phyloP scores from a whole-genome alignment of 2,888 invertebrate species.

The Elysia crispata region DNA sequence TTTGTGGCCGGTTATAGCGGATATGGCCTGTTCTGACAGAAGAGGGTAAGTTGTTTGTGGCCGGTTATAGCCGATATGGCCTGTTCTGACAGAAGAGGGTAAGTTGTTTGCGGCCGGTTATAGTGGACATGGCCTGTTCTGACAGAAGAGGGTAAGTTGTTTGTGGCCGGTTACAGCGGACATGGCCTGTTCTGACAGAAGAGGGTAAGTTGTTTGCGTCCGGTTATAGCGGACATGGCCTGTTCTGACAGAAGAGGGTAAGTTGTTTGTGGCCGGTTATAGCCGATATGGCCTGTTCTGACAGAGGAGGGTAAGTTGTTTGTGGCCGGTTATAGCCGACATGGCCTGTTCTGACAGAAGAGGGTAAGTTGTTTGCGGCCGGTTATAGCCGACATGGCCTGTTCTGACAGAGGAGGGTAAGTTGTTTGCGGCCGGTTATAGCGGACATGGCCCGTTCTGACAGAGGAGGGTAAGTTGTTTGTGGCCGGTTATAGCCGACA shows the following conservation, averaged over 20 bases:
- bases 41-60: background rate
- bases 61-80: background rate
- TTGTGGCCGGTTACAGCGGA: background rate
- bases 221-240: background rate
- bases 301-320: background rate
- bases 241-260: background rate
- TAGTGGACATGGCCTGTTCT: background rate
- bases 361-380: background rate
- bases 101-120: background rate
- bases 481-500: background rate
- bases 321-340: background rate
- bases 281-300: background rate
- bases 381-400: background rate
- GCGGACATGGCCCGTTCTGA: background rate
- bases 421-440: background rate
- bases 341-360: too few relatives aligned
- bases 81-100: background rate
- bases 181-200: too few relatives aligned
- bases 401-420: background rate
- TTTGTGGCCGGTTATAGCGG: background rate
- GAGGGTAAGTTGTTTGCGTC: background rate
- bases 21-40: too few relatives aligned
- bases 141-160: background rate
- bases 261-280: background rate
- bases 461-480: background rate